Evolutionary conservation across 2,797 vertebrate species (phyloP), one percentile per base, ranked within the genome.

Genomic region (Acipenser transmontanus): DNA sequence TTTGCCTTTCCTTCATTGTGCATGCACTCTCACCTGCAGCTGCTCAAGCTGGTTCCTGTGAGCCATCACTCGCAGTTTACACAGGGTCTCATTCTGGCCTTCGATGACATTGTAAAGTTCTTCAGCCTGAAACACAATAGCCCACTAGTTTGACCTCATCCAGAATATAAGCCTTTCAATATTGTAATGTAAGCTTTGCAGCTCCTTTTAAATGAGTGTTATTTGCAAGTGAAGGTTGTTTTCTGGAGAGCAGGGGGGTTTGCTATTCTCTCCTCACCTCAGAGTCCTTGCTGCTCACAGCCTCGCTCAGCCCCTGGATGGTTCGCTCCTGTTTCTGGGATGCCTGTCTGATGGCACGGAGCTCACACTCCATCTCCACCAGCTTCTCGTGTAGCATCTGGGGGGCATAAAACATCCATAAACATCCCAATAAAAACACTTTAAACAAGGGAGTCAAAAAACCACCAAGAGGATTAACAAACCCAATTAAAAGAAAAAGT

Each of bases 361-460:
- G 77, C 69, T 96, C 90, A 67, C 79, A 72, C 81, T 90, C 90
- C 91, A 95, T 82, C 66, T 92, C 89, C 34, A 74, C 72, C 51
- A 96, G 81, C 74, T 82, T 93, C 72, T 91, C 81, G 85, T 94
- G 93, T 71, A 98, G 84, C 82, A 90, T 86, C 95, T 97, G 71
- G 63, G 14, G 11, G 52, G 48, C 13, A 7, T 51, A 52, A 50
- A 49, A 62, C n/a, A 67, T 13, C 62, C 50, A 69, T 34, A 67
- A 17, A 65, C 7, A 7, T 50, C n/a, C 47, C 49, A 20, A 13
- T 10, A 72, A 7, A 50, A 50, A 71, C 34, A 66, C 65, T 17
- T 17, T 17, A 17, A 17, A 17, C 17, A 17, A 17, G 17, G 17
- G 17, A 17, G 17, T 17, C 1, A 17, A 17, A 17, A 17, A 17